A percentile compares a stretch with the other conserved stretches of the same genome.
These are phyloP conservation scores for Cheilosia vernalis DNA, from an alignment of 2,888 invertebrate species.

Conservation along the genomic window DNA sequence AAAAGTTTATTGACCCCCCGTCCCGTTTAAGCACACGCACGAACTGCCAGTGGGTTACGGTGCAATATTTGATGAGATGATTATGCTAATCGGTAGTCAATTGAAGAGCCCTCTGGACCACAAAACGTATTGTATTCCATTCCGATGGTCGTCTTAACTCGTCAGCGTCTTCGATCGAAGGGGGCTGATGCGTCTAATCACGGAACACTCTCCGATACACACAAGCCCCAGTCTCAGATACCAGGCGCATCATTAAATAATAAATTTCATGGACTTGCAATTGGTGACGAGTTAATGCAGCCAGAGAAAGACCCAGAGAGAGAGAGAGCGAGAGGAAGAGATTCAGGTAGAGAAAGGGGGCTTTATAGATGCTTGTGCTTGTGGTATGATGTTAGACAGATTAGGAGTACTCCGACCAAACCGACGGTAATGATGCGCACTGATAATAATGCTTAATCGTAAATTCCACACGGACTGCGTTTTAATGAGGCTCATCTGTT, in stretches of 20 bases:
- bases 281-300: slow-evolving; percentile 35
- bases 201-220: background rate
- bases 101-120: slow-evolving; percentile 44
- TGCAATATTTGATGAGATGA: slow-evolving; percentile 34
- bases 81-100: slow-evolving; percentile 63
- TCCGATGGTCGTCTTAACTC: slow-evolving; percentile 35
- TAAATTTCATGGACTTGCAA: slow-evolving; percentile 58
- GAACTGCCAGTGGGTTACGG: slow-evolving; percentile 22
- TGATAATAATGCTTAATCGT: slow-evolving; percentile 63
- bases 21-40: background rate
- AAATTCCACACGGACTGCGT: slow-evolving; percentile 51
- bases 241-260: slow-evolving; percentile 42
- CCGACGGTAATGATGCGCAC: slow-evolving; percentile 55
- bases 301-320: background rate
- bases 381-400: slow-evolving; percentile 45
- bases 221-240: background rate
- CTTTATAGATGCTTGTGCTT: background rate
- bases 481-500: slow-evolving; percentile 65
- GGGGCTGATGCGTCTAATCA: background rate
- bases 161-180: slow-evolving; percentile 23
- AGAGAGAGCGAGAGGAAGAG: background rate
- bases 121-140: slow-evolving; percentile 54
- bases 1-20: slow-evolving; percentile 57
- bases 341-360: too few species aligned
- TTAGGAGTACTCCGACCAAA: slow-evolving; percentile 48